Conservation (phyloP, 2,888 invertebrate genomes). For the Craniophora ligustri region DNA sequence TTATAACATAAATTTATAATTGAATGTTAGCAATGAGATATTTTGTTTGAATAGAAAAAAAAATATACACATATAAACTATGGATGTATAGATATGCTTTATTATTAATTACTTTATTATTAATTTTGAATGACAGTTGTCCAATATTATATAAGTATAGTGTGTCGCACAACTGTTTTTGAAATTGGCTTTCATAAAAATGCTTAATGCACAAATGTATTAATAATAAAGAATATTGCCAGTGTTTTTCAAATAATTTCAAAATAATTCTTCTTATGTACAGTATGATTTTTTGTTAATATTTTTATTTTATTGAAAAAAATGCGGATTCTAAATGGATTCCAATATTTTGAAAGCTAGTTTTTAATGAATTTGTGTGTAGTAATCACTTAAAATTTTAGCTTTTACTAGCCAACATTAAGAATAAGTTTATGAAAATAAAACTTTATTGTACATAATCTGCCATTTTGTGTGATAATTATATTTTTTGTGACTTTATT, state of each 20-base stretch:
- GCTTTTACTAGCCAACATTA: conserved; percentile 37
- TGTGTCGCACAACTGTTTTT: conserved; percentile 6
- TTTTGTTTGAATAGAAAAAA: too few relatives aligned
- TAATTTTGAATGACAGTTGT: too few relatives aligned
- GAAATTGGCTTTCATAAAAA: conserved; percentile 23
- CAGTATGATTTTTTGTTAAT: too few relatives aligned
- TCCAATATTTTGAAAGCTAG: conserved; percentile 11
- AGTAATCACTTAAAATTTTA: conserved; percentile 25
- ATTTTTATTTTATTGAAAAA: too few relatives aligned
- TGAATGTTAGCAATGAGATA: too few relatives aligned
- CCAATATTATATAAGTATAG: too few relatives aligned
- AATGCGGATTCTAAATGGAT: too few relatives aligned
- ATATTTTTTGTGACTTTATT: too few relatives aligned
- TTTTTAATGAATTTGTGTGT: conserved; percentile 16
- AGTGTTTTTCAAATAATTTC: not conserved
- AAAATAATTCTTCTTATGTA: too few relatives aligned
- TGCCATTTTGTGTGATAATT: conserved; percentile 58
- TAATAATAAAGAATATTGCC: not conserved
- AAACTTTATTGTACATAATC: conserved; percentile 50
- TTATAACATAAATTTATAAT: too few relatives aligned
- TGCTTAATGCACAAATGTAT: not conserved
- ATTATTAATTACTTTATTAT: not conserved
- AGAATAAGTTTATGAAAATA: conserved; percentile 28
- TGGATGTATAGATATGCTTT: too few relatives aligned
- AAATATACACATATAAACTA: too few relatives aligned